Base-by-base conservation (phyloP, 2,113 vertebrate genomes). In the Bungarus multicinctus region DNA sequence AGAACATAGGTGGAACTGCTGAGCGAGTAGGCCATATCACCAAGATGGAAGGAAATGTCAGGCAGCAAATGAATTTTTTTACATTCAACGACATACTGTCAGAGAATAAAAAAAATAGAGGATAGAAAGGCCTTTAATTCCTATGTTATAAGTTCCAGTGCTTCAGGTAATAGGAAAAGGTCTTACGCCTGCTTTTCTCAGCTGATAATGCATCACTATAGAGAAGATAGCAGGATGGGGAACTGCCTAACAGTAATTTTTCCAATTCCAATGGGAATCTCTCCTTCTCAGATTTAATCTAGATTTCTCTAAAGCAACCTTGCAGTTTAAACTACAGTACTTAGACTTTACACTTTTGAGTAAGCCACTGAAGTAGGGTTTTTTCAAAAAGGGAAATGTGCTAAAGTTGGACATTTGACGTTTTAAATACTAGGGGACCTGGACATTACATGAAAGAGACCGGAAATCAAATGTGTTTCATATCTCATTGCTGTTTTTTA, bases 11-110 rank as follows among this genome's bases (percentile, higher is more conserved):
- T 99, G 2, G 97, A 96, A 3, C 98, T 98, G 1, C 97, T 97
- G 89, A 99, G 98, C 0, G 90, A 57, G 0, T 99, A 99, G 20
- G 96, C 94, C 81, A 97, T 98, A 74, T 98, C 98, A 1, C 99
- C 99, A 47, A 99, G 97, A 95, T 98, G 98, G 96, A 99, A 99
- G 52, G 98, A 98, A 96, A 99, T 97, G 93, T 98, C 98, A 2
- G 99, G 99, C 94, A 99, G 97, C n/a, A 95, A 96, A 88, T 98
- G 97, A 52, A 99, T 98, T 88, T 95, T 96, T 94, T 98, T 97
- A 87, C 99, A 99, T 96, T 98, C 97, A 94, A 99, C 98, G 25
- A 98, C 97, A 34, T 98, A 99, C 99, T 99, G 97, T 2, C 47
- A 91, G 54, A 87, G 47, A 54, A 89, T 27, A 54, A 39, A 55